Base-by-base conservation (phyloP, 2,888 invertebrate species). In the Torymus texanus region DNA sequence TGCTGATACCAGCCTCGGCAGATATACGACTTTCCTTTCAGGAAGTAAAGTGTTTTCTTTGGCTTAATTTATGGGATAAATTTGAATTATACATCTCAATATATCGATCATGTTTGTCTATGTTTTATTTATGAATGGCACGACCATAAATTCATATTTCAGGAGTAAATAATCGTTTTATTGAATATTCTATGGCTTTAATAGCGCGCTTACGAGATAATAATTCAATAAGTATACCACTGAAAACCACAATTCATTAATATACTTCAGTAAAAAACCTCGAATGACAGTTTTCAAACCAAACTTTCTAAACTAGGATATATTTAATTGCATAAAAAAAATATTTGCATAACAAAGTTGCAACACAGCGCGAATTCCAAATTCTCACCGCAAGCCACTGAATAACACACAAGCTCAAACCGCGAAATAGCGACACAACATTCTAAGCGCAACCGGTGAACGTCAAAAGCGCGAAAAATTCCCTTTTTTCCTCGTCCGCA, bases 101-200 rank as follows among this genome's bases (percentile, higher is more conserved):
- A 41, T 41, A 41, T 41, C 41, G 41, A 41, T 41, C 41, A 41
- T 41, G 41, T 41, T 41, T 41, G 41, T 41, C 41, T 41, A 41
- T 41, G 41, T 41, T 8, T 41, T 73, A 50, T 53, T 53, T 41
- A 18, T 18, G 16, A 41, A 41, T 41, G 10, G 8, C 41, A 8
- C 41, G 41, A 8, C 13, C 21, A 12, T 66, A 18, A 4, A 16
- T 1, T 18, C 63, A 21, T 41, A 41, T 41, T 41, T 41, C 41
- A 41, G 41, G 41, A 41, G 58, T 41, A 18, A 29, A 74, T 74
- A 66, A 74, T 74, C 58, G 21, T 13, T 61, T 58, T 24, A 58
- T 56, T 10, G 24, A 16, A 72, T 29, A 41, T 8, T 8, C 41
- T 4, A 5, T 1, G 10, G 41, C 8, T 8, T 41, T 41, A 41